Evolutionary conservation across 2,888 invertebrate species (phyloP).

Genomic region (Leptura quadrifasciata): DNA sequence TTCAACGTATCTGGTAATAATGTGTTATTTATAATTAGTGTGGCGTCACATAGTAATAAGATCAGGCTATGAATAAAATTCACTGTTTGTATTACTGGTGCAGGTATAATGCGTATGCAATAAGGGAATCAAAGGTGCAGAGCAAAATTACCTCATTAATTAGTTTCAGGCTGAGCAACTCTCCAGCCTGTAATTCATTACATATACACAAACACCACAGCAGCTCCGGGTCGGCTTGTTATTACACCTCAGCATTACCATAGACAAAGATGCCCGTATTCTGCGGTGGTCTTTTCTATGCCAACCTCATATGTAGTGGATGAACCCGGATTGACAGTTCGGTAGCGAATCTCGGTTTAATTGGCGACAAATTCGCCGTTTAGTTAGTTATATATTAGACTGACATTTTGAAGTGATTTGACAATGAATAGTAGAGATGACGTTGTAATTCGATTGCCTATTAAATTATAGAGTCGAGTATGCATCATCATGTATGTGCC

Average conservation of each 20-base stretch:
- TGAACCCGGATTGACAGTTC: slow-evolving; percentile 56
- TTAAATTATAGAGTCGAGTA: slow-evolving; percentile 49
- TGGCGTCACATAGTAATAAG: no score
- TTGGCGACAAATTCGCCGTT: slow-evolving; percentile 62
- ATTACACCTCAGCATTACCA: slow-evolving; percentile 10
- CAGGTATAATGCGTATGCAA: background rate
- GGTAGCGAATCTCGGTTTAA: slow-evolving; percentile 59
- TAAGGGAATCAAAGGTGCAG: slow-evolving; percentile 29
- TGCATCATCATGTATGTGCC: slow-evolving; percentile 42
- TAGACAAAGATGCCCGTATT: background rate
- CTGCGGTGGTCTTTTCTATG: background rate
- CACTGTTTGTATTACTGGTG: background rate
- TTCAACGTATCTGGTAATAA: no score
- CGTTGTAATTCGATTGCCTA: slow-evolving; percentile 55
- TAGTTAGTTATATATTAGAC: slow-evolving; percentile 59
- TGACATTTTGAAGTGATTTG: slow-evolving; percentile 61
- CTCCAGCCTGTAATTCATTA: slow-evolving; percentile 27
- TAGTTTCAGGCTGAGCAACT: slow-evolving; percentile 17
- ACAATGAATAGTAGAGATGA: slow-evolving; percentile 57
- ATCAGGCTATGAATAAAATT: background rate
- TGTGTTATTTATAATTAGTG: no score
- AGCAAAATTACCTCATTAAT: slow-evolving; percentile 21
- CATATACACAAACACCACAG: slow-evolving; percentile 29
- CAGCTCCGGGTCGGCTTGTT: slow-evolving; percentile 23
- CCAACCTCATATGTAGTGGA: slow-evolving; percentile 13